Percentiles rank a stretch among this genome's conserved stretches.
Evolutionary conservation across 1,140 invertebrate species (phyloP).

Genomic region (Prorops nasuta): DNA sequence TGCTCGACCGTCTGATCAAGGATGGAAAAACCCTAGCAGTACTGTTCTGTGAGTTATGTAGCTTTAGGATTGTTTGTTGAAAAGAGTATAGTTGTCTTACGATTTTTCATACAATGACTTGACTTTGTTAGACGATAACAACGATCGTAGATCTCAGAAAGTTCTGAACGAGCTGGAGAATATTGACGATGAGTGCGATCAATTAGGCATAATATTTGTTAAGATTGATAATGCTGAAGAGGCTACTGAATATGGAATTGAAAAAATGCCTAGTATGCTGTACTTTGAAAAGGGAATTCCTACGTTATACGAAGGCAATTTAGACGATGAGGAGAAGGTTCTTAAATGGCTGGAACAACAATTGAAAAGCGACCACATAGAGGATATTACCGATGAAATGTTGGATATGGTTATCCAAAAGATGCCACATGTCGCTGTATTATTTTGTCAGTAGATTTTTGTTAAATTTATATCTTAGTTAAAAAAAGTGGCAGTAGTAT

Average conservation of each 20-base stretch:
- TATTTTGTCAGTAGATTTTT: constrained; percentile 75
- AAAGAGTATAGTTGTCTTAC: not conserved
- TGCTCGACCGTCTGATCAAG: constrained; percentile 85
- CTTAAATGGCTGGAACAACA: constrained; percentile 85
- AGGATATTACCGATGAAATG: constrained; percentile 93
- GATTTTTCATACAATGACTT: not conserved
- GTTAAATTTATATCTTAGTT: not conserved
- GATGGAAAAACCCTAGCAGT: constrained; percentile 87
- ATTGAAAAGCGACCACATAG: constrained; percentile 85
- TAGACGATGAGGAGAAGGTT: constrained; percentile 89
- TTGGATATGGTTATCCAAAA: constrained; percentile 86
- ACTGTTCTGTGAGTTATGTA: constrained; percentile 80
- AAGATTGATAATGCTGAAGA: constrained; percentile 90
- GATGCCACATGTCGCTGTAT: constrained; percentile 82
- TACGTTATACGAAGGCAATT: constrained; percentile 83
- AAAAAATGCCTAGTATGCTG: constrained; percentile 79
- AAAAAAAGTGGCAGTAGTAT: not conserved
- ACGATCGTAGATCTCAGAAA: constrained; percentile 82
- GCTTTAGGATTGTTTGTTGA: not conserved
- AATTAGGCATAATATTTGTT: constrained; percentile 83
- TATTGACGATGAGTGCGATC: constrained; percentile 92
- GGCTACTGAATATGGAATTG: constrained; percentile 87
- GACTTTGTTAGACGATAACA: constrained; percentile 75
- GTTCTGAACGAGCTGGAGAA: constrained; percentile 89
- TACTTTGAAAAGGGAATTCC: constrained; percentile 92